A percentile compares a stretch with the other conserved stretches of the same genome.
phyloP scores from a whole-genome alignment of 2,888 invertebrate genomes.

The Acleris emargana region DNA sequence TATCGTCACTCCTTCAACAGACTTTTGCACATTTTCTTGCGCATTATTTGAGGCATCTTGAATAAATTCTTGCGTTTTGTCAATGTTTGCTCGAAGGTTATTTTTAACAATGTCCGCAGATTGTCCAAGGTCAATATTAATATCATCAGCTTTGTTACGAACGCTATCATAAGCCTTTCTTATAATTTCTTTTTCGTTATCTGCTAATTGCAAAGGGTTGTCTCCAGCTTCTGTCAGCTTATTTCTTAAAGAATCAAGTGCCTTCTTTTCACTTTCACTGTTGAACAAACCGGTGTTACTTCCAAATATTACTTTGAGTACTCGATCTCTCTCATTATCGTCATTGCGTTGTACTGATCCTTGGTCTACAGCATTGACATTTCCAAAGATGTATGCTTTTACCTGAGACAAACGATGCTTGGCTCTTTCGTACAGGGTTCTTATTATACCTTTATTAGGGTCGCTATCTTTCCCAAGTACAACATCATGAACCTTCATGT shows the following conservation, averaged over 20 bases:
- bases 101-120: slow-evolving; percentile 9
- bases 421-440: slow-evolving; percentile 28
- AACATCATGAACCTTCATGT: slow-evolving; percentile 25
- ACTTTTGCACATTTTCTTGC: slow-evolving; percentile 7
- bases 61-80: slow-evolving; percentile 28
- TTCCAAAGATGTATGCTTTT: slow-evolving; percentile 17
- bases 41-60: slow-evolving; percentile 21
- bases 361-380: not conserved
- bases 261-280: slow-evolving; percentile 19
- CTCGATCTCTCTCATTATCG: slow-evolving; percentile 4
- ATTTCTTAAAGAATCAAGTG: slow-evolving; percentile 29
- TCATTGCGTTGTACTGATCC: not conserved
- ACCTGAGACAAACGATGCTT: slow-evolving; percentile 10
- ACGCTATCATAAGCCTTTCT: slow-evolving; percentile 20
- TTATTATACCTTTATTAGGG: slow-evolving; percentile 32
- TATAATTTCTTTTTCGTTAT: slow-evolving; percentile 24
- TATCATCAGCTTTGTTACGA: slow-evolving; percentile 15
- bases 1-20: not conserved
- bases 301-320: slow-evolving; percentile 25
- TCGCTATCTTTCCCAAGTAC: slow-evolving; percentile 26
- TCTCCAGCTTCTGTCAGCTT: slow-evolving; percentile 21
- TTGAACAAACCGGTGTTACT: slow-evolving; percentile 17
- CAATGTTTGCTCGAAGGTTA: slow-evolving; percentile 8
- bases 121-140: slow-evolving; percentile 4
- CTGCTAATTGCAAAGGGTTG: slow-evolving; percentile 3